Evolutionary conservation across 1,140 invertebrate species (phyloP).

Genomic region (Chionoecetes opilio): DNA sequence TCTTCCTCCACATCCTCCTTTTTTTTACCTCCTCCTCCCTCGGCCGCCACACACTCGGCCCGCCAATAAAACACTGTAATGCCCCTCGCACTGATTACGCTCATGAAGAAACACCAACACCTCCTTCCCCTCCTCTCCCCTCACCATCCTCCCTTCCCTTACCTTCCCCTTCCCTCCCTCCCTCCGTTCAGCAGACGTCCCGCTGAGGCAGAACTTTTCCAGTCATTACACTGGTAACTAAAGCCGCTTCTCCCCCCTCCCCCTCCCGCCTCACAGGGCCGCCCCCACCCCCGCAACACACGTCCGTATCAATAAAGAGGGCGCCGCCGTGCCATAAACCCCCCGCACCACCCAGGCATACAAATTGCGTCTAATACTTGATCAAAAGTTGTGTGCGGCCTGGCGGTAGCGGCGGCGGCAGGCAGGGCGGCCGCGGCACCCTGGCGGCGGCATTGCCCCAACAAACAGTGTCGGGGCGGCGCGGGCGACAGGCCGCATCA

Average conservation of each 20-base stretch:
- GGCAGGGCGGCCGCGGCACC: not conserved
- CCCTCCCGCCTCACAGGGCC: not conserved
- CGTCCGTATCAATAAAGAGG: conserved; percentile 50
- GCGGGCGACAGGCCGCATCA: conserved; percentile 73
- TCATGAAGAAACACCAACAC: not conserved
- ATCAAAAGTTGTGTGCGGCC: conserved; percentile 60
- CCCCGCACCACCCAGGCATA: conserved; percentile 8
- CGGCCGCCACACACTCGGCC: no score
- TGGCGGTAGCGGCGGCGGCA: not conserved
- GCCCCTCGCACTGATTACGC: not conserved
- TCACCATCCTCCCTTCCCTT: not conserved
- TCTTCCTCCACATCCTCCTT: not conserved
- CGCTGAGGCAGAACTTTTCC: conserved; percentile 1
- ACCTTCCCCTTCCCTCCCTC: not conserved
- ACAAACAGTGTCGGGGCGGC: conserved; percentile 6
- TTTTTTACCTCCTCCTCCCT: no score
- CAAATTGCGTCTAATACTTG: conserved; percentile 64
- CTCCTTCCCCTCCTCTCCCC: not conserved
- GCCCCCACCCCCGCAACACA: conserved; percentile 39
- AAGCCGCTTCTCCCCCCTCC: not conserved
- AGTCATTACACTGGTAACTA: not conserved
- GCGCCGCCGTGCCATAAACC: conserved; percentile 11
- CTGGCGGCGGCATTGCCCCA: not conserved
- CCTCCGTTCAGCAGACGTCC: not conserved
- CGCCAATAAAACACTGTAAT: not conserved